Conservation (phyloP, 2,113 vertebrate genomes). For the Serinus canaria region DNA sequence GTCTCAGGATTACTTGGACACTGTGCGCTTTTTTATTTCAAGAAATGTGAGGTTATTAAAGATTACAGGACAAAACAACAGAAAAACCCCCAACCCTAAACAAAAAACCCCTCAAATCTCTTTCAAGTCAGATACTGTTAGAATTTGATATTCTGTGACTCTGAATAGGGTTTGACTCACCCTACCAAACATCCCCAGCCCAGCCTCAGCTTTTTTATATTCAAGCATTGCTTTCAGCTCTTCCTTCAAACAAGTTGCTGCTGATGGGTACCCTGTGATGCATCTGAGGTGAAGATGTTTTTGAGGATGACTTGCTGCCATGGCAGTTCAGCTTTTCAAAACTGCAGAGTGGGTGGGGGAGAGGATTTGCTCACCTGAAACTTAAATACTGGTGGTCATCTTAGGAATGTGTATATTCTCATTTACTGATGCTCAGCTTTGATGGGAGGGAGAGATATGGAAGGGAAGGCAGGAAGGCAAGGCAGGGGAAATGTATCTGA, state of each 20-base stretch:
- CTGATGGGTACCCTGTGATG: neutral
- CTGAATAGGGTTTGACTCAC: neutral
- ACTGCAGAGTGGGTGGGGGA: neutral
- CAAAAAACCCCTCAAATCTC: neutral
- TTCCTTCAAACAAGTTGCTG: neutral
- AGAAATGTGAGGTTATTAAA: constrained; percentile 42
- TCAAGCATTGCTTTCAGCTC: neutral
- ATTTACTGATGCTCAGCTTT: neutral
- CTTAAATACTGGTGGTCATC: neutral
- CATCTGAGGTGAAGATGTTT: neutral
- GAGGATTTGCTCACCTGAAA: neutral
- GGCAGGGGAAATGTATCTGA: neutral
- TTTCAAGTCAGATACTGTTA: constrained; percentile 14
- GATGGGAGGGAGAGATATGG: neutral
- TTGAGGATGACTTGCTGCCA: neutral
- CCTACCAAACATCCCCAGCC: neutral
- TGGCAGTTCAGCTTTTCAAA: neutral
- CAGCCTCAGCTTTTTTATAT: neutral
- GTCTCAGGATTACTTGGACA: neutral
- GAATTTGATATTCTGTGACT: neutral
- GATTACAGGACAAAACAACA: neutral
- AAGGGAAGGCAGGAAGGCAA: neutral
- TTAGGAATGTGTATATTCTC: neutral
- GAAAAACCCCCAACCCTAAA: neutral
- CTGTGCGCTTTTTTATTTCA: constrained; percentile 7